Conservation (phyloP, 2,888 invertebrate species). For the Ophion slaviceki region DNA sequence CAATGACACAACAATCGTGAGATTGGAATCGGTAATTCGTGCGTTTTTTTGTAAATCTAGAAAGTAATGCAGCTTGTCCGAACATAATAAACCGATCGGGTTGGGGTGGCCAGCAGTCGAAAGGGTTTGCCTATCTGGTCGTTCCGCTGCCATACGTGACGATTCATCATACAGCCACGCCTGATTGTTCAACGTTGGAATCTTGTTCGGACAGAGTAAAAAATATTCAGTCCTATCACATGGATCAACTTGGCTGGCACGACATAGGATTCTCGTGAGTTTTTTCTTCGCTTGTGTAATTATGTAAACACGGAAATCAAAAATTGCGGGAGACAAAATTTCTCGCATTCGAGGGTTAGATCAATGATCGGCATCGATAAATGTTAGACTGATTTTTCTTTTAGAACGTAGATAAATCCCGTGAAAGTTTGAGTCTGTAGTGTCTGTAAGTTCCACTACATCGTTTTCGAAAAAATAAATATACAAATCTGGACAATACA, state of each 20-base stretch:
- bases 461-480: too few species aligned
- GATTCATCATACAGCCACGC: slow-evolving; percentile 86
- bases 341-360: background rate
- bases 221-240: slow-evolving; percentile 85
- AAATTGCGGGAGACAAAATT: background rate
- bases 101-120: slow-evolving; percentile 86
- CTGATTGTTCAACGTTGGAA: slow-evolving; percentile 82
- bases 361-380: too few species aligned
- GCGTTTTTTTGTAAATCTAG: background rate
- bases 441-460: too few species aligned
- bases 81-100: slow-evolving; percentile 85
- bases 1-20: background rate
- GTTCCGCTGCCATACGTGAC: slow-evolving; percentile 85
- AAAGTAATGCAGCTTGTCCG: slow-evolving; percentile 81
- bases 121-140: slow-evolving; percentile 85
- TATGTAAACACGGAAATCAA: background rate
- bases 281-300: background rate
- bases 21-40: background rate
- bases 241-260: slow-evolving; percentile 83
- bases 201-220: slow-evolving; percentile 83
- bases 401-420: too few species aligned
- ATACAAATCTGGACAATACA: too few species aligned
- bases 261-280: slow-evolving; percentile 87
- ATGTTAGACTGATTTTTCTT: too few species aligned
- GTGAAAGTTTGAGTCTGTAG: too few species aligned